These are phyloP conservation scores for Anhinga rufa DNA, from an alignment of 2,113 vertebrate genomes.

Conservation along the genomic window DNA sequence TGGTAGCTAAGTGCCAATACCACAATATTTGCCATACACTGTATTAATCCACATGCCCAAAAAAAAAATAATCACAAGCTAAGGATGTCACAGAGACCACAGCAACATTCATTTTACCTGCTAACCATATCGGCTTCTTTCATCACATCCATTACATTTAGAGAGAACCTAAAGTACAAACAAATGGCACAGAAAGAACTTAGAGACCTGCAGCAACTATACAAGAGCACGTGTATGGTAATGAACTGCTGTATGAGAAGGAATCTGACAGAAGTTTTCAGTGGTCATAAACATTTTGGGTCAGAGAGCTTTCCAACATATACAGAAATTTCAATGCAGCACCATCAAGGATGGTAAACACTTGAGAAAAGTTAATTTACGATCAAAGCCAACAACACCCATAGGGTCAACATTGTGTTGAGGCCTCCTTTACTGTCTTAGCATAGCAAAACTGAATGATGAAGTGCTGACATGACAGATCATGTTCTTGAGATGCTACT, in stretches of 20 bases:
- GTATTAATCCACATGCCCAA: not conserved
- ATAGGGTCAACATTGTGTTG: not conserved
- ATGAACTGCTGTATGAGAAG: not conserved
- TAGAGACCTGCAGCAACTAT: not conserved
- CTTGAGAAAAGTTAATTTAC: not conserved
- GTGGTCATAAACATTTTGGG: not conserved
- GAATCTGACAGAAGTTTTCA: not conserved
- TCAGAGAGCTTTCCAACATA: not conserved
- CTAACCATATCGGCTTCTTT: not conserved
- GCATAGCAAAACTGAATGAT: not conserved
- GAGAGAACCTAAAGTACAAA: not conserved
- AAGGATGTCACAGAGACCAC: not conserved
- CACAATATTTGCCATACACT: not conserved
- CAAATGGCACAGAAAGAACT: not conserved
- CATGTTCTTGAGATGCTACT: not conserved
- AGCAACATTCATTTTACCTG: not conserved
- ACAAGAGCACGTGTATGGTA: not conserved
- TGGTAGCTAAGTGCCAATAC: not conserved
- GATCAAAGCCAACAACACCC: slow-evolving; percentile 11
- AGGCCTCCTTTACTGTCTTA: not conserved
- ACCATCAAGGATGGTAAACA: not conserved
- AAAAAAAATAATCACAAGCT: not conserved
- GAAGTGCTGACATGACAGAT: not conserved
- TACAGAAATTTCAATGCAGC: not conserved
- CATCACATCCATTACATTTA: not conserved